A percentile compares a stretch with the other conserved stretches of the same genome.
Evolutionary conservation across 92 coral and sea anemone species (phyloP).

Genomic region (Parazoanthus darwini): DNA sequence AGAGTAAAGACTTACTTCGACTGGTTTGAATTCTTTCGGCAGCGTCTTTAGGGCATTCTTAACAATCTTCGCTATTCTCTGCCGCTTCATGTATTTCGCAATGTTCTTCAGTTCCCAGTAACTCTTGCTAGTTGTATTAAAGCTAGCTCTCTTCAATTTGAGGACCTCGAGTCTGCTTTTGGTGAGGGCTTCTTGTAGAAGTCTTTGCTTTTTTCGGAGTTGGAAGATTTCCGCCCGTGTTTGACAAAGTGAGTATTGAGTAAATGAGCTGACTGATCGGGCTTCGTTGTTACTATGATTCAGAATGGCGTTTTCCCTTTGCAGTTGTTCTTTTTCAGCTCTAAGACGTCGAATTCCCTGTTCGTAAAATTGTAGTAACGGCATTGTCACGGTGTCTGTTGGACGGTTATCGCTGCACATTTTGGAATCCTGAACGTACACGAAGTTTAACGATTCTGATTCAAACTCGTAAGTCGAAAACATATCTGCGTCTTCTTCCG

Average conservation of each 20-base stretch:
- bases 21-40: background rate
- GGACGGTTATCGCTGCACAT: background rate
- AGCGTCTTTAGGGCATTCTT: background rate
- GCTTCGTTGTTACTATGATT: background rate
- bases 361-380: background rate
- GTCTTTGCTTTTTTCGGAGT: background rate
- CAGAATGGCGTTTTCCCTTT: background rate
- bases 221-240: background rate
- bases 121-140: background rate
- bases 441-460: background rate
- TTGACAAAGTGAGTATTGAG: background rate
- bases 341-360: background rate
- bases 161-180: background rate
- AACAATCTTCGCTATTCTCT: background rate
- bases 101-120: background rate
- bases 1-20: background rate
- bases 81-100: background rate
- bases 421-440: background rate
- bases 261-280: background rate
- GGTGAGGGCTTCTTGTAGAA: background rate
- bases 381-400: background rate
- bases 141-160: background rate
- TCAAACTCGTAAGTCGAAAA: too few species aligned
- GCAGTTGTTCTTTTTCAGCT: background rate
- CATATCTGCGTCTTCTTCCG: too few species aligned